Percentiles rank a stretch among this genome's conserved stretches.
Evolutionary conservation across 92 coral and sea anemone species (phyloP).

Genomic region (Isaurus tuberculatus): DNA sequence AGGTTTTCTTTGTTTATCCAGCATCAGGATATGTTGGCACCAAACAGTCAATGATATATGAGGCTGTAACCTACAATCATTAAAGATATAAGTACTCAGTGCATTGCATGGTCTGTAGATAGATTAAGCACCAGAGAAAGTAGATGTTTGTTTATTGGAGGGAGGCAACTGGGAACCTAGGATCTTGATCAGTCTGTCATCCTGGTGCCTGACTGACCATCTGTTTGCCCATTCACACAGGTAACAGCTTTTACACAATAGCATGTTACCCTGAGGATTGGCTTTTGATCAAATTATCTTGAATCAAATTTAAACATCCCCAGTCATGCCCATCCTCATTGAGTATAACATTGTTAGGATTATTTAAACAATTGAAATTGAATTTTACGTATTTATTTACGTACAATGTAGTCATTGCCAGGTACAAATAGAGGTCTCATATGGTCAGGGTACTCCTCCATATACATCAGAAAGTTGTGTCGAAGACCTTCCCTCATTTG

Average conservation of each 20-base stretch:
- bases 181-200: slow-evolving; percentile 21
- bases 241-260: slow-evolving; percentile 37
- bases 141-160: slow-evolving; percentile 31
- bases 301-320: slow-evolving; percentile 33
- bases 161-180: slow-evolving; percentile 33
- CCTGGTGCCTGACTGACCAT: slow-evolving; percentile 24
- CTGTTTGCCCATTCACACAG: slow-evolving; percentile 19
- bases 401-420: slow-evolving; percentile 56
- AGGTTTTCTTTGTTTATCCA: slow-evolving; percentile 37
- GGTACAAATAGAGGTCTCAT: slow-evolving; percentile 54
- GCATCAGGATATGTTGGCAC: slow-evolving; percentile 31
- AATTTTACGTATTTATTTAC: too few relatives aligned
- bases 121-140: slow-evolving; percentile 30
- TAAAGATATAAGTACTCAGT: slow-evolving; percentile 34
- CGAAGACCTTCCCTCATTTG: slow-evolving; percentile 56
- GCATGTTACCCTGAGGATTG: slow-evolving; percentile 26
- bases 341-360: slow-evolving; percentile 33
- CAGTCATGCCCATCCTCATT: slow-evolving; percentile 29
- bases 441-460: slow-evolving; percentile 49
- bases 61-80: slow-evolving; percentile 38
- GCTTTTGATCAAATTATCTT: slow-evolving; percentile 34
- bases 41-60: slow-evolving; percentile 32
- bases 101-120: slow-evolving; percentile 37
- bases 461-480: slow-evolving; percentile 40
- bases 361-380: slow-evolving; percentile 23